Evolutionary conservation across 2,888 invertebrate genomes (phyloP), one percentile per base, ranked within the genome.

Genomic region (Lamellibrachia satsuma): DNA sequence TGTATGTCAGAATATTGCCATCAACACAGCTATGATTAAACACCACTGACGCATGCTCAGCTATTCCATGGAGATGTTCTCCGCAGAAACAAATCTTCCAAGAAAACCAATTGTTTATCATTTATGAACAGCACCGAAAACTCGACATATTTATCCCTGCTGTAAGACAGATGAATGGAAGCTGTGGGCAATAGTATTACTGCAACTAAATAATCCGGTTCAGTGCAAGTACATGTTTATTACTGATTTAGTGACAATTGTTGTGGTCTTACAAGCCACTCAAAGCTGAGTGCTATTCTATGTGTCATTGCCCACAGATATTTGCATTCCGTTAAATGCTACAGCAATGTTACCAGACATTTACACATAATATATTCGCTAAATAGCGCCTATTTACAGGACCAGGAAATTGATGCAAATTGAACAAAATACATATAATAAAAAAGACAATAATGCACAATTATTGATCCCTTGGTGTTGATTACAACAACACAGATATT

Each of bases 21-120:
- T 6, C 75, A 75, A 75, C 75, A 22, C 15, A 75, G 2, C 75
- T 3, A 75, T 75, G n/a, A 15, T 75, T 75, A 75, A 75, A 22
- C n/a, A n/a, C n/a, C 75, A 75, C 75, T 75, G 75, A 75, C n/a
- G n/a, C 4, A 22, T n/a, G n/a, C 22, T 75, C n/a, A 6, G 3
- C 75, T 22, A 22, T 75, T 75, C 15, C 3, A n/a, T 6, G 6
- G 22, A 75, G 75, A 75, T 22, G n/a, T 75, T 75, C 22, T 75
- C 75, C 75, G 22, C 75, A 75, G 75, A 75, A 55, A 75, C 75
- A 75, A 75, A 75, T 75, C 75, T 75, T 75, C 15, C 75, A 75
- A 75, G n/a, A 22, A 22, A 39, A 39, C 39, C 75, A 22, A n/a
- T 22, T 22, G 75, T 75, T n/a, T n/a, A 75, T 75, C 75, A 75